Evolutionary conservation across 2,797 vertebrate species (phyloP), one percentile per base, ranked within the genome.

Genomic region (Cirrhinus mrigala): DNA sequence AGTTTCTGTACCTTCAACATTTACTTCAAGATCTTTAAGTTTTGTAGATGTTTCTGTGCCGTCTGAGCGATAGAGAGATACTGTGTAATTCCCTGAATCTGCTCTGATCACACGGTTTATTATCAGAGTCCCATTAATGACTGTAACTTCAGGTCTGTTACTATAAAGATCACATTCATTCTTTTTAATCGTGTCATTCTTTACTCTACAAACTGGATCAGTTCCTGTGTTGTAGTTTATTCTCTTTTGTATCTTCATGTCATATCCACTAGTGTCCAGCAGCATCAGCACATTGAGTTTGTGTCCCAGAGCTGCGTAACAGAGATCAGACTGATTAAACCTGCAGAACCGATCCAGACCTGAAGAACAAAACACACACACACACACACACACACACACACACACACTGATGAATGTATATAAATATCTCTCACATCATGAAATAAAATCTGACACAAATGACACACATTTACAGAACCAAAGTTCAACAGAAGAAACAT

Each of bases 181-280:
- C 12, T 33, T 33, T 33, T 33, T 33, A 2, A 0, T 66, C 0
- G 0, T 68, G 62, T 0, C 16, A 29, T 37, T 8, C 44, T 33
- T 66, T 44, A 80, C 60, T 66, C 0, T 64, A 50, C 40, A 64
- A 33, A 9, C 0, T 52, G 2, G 8, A 58, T 27, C 8, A 52
- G 1, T 1, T 16, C 0, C 0, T 18, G 1, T 6, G 0, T 0
- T 33, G 16, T 22, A 0, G 18, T 27, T 11, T 46, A 44, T 62
- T 7, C 0, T 60, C 37, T 79, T 62, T 20, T 0, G 0, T 46
- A 79, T 44, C 2, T 0, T 27, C 3, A 11, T 24, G 0, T 4
- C 0, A 44, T 27, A 4, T 1, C 6, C 0, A 12, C 1, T 3
- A 27, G 15, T 0, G 1, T 62, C 1, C 75, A 2, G 16, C 54